Percentiles rank a stretch among this genome's conserved stretches.
These are phyloP conservation scores for Aethina tumida DNA, from an alignment of 1,140 invertebrate species.

Conservation along the genomic window DNA sequence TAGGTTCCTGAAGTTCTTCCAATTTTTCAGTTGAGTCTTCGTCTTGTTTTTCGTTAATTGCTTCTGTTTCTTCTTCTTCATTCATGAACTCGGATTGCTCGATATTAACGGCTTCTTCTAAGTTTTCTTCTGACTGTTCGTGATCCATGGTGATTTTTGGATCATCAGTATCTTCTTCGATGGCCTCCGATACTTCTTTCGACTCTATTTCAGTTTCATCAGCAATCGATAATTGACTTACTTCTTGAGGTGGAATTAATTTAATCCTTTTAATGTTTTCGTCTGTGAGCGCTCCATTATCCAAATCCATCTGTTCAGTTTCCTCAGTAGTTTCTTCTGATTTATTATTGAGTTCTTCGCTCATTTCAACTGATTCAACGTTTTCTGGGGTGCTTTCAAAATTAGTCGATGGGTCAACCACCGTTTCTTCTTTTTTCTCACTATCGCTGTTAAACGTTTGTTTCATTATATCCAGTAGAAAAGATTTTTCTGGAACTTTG, in stretches of 20 bases:
- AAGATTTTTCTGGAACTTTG: slow-evolving; percentile 35
- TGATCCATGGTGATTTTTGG: no score
- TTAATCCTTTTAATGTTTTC: neutral
- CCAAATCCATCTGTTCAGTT: neutral
- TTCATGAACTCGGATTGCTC: neutral
- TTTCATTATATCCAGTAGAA: slow-evolving; percentile 38
- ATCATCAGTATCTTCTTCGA: slow-evolving; percentile 1
- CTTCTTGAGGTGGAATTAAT: neutral
- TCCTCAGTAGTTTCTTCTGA: slow-evolving; percentile 3
- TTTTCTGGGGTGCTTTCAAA: slow-evolving; percentile 4
- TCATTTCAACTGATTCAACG: slow-evolving; percentile 4
- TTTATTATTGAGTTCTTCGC: neutral
- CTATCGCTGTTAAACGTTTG: slow-evolving; percentile 35
- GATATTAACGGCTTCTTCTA: neutral
- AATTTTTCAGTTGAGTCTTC: neutral
- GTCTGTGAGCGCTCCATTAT: no score
- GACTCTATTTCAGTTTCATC: slow-evolving; percentile 1
- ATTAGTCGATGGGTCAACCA: neutral
- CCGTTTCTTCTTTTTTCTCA: slow-evolving; percentile 18
- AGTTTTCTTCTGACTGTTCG: no score
- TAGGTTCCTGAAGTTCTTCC: slow-evolving; percentile 2
- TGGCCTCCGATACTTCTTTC: slow-evolving; percentile 1
- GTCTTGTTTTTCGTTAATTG: no score
- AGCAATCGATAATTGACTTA: neutral
- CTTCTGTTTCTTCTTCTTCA: neutral